phyloP scores from a whole-genome alignment of 1,140 invertebrate genomes.

The Zaprionus camerounensis region DNA sequence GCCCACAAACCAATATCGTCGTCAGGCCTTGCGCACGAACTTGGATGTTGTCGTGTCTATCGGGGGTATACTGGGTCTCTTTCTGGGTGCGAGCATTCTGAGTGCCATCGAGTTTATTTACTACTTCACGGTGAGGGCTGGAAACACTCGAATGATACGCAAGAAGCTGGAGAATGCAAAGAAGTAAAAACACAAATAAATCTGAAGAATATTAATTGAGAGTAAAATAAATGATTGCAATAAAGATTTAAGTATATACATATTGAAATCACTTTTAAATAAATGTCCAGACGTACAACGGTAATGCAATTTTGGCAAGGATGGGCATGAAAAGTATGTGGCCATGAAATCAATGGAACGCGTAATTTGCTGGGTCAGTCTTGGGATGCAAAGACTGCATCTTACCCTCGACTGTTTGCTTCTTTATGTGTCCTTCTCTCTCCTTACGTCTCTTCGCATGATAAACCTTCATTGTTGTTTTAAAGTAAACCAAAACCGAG shows the following conservation, averaged over 20 bases:
- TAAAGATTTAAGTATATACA: background rate
- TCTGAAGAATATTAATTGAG: background rate
- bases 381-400: slow-evolving; percentile 48
- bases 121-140: slow-evolving; percentile 79
- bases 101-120: slow-evolving; percentile 85
- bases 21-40: slow-evolving; percentile 85
- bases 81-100: slow-evolving; percentile 85
- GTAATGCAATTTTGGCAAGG: slow-evolving; percentile 63
- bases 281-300: slow-evolving; percentile 37
- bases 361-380: slow-evolving; percentile 62
- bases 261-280: background rate
- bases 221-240: background rate
- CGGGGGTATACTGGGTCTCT: slow-evolving; percentile 85
- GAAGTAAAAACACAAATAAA: background rate
- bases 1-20: slow-evolving; percentile 84
- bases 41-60: slow-evolving; percentile 84
- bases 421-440: background rate
- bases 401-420: background rate
- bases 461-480: background rate
- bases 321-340: slow-evolving; percentile 34
- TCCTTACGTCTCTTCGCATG: background rate
- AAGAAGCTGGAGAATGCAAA: background rate
- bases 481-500: background rate
- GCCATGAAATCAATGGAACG: slow-evolving; percentile 62
- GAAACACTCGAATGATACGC: slow-evolving; percentile 27